Evolutionary conservation across 2,888 invertebrate genomes (phyloP).

Genomic region (Pedicia rivosa): DNA sequence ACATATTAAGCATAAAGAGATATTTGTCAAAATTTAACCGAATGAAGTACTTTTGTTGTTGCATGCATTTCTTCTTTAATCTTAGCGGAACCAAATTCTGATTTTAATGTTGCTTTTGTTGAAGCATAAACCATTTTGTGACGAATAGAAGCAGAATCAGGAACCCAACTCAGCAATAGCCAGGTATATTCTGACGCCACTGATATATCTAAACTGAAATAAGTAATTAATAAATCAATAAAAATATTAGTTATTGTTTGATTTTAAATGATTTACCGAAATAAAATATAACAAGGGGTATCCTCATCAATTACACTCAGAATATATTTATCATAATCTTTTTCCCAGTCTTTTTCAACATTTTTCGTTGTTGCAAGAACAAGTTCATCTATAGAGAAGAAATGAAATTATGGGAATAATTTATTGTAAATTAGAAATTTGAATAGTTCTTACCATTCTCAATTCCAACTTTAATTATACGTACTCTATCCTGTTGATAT

Average conservation of each 20-base stretch:
- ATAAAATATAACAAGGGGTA: slow-evolving; percentile 84
- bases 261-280: slow-evolving; percentile 32
- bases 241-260: background rate
- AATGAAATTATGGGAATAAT: slow-evolving; percentile 8
- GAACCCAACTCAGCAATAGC: slow-evolving; percentile 88
- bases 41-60: no score
- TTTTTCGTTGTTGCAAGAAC: slow-evolving; percentile 46
- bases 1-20: no score
- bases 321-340: slow-evolving; percentile 66
- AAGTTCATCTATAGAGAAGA: slow-evolving; percentile 51
- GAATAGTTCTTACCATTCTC: slow-evolving; percentile 51
- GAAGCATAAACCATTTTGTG: slow-evolving; percentile 98
- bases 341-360: slow-evolving; percentile 63
- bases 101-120: slow-evolving; percentile 91
- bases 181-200: slow-evolving; percentile 76
- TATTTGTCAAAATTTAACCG: slow-evolving; percentile 10
- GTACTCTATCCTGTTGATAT: slow-evolving; percentile 63
- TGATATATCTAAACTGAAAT: slow-evolving; percentile 52
- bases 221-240: slow-evolving; percentile 12
- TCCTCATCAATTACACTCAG: slow-evolving; percentile 53
- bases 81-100: slow-evolving; percentile 86
- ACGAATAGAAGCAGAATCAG: slow-evolving; percentile 77
- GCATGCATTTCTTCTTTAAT: slow-evolving; percentile 93
- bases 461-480: slow-evolving; percentile 70
- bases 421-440: background rate